Conservation (phyloP, 2,888 invertebrate genomes). For the Melipona beecheii region DNA sequence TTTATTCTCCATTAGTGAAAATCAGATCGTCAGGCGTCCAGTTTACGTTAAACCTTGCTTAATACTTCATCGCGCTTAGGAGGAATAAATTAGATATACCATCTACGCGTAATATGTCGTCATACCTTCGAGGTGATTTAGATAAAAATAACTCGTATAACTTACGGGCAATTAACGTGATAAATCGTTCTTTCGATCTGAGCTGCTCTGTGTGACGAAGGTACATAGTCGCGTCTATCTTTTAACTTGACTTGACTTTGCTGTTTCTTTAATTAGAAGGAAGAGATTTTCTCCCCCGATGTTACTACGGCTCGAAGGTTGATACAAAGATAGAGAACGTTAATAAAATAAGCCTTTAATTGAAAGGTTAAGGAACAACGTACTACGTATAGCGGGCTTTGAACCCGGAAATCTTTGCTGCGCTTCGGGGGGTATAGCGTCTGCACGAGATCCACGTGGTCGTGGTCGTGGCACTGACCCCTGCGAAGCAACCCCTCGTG, state of each 20-base stretch:
- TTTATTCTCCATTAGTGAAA: constrained; percentile 17
- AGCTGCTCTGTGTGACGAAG: neutral
- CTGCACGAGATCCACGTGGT: constrained; percentile 58
- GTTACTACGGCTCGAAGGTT: neutral
- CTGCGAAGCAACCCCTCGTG: constrained; percentile 59
- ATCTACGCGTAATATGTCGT: neutral
- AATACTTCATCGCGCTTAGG: neutral
- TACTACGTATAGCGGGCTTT: constrained; percentile 20
- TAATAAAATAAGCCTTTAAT: neutral
- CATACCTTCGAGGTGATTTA: neutral
- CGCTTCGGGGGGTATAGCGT: constrained; percentile 49
- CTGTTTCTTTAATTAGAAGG: neutral
- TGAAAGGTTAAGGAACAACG: neutral
- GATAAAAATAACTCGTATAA: neutral
- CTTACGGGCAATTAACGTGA: neutral
- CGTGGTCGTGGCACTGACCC: constrained; percentile 71
- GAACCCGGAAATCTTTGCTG: constrained; percentile 61
- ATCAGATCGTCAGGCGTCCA: constrained; percentile 9
- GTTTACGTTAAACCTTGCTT: neutral
- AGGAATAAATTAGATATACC: neutral
- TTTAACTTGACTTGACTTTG: neutral
- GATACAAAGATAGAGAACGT: neutral
- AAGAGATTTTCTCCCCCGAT: neutral
- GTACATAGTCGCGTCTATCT: neutral
- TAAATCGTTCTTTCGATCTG: neutral